These are phyloP conservation scores for Matsumurasca onukii DNA, from an alignment of 1,140 invertebrate species.

Conservation along the genomic window DNA sequence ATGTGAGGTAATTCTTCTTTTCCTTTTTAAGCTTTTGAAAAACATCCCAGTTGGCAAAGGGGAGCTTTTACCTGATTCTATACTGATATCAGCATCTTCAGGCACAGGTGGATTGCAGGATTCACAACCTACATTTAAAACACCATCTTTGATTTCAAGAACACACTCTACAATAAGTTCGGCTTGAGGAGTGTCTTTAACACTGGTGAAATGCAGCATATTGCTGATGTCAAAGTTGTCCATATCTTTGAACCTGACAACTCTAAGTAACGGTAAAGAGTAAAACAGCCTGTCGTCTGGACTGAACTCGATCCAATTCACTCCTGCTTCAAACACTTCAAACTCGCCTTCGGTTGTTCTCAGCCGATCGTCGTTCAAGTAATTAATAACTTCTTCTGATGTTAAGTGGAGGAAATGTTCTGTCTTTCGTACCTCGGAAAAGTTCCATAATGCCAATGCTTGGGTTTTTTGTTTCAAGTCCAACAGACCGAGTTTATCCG, in stretches of 20 bases:
- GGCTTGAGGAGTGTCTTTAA: slow-evolving; percentile 36
- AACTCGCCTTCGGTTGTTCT: slow-evolving; percentile 45
- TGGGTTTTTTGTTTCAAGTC: slow-evolving; percentile 35
- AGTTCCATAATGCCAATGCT: slow-evolving; percentile 42
- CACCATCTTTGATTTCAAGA: slow-evolving; percentile 34
- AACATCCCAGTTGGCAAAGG: slow-evolving; percentile 12
- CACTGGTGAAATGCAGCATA: slow-evolving; percentile 37
- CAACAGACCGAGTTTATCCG: slow-evolving; percentile 44
- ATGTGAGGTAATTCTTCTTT: slow-evolving; percentile 19
- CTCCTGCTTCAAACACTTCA: slow-evolving; percentile 48
- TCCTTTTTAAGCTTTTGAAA: slow-evolving; percentile 24
- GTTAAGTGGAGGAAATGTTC: slow-evolving; percentile 49
- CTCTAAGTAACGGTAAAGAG: slow-evolving; percentile 44
- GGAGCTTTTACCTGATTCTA: slow-evolving; percentile 23
- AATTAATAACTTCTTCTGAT: slow-evolving; percentile 36
- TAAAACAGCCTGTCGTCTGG: slow-evolving; percentile 45
- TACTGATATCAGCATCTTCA: not conserved
- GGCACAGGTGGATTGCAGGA: slow-evolving; percentile 15
- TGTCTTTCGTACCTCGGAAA: slow-evolving; percentile 43
- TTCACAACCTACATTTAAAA: slow-evolving; percentile 28
- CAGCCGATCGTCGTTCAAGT: slow-evolving; percentile 35
- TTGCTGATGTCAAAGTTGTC: slow-evolving; percentile 37
- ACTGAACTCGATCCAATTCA: slow-evolving; percentile 49
- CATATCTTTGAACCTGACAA: slow-evolving; percentile 43
- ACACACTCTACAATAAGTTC: slow-evolving; percentile 37